Conservation (phyloP, 2,797 vertebrate genomes). For the Mormyrops attenuatus region DNA sequence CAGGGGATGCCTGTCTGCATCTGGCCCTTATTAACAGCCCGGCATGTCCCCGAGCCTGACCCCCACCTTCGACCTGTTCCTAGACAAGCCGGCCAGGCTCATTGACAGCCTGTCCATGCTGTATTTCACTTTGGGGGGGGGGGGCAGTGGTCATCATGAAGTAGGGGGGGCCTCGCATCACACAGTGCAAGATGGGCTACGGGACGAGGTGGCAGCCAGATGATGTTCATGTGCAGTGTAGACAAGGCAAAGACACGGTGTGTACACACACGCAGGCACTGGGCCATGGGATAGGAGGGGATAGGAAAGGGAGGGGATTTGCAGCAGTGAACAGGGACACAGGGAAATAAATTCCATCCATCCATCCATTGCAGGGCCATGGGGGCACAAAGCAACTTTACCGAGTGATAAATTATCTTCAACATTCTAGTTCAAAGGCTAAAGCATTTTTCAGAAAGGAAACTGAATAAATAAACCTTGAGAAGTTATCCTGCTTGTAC, state of each 20-base stretch:
- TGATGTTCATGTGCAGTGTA: conserved; percentile 65
- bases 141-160: background rate
- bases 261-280: conserved; percentile 60
- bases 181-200: background rate
- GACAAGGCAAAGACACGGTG: conserved; percentile 63
- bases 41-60: background rate
- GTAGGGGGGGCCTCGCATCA: background rate
- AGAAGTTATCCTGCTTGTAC: background rate
- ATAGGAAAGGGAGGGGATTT: conserved; percentile 54
- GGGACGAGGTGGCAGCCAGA: background rate
- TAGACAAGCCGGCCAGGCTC: background rate
- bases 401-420: background rate
- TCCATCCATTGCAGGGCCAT: background rate
- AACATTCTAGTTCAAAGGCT: background rate
- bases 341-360: background rate
- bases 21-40: background rate
- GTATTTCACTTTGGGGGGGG: background rate
- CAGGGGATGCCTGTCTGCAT: background rate
- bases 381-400: background rate
- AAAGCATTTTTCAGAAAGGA: background rate
- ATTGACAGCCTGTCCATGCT: background rate
- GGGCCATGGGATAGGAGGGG: conserved; percentile 56
- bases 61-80: background rate
- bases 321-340: conserved; percentile 31
- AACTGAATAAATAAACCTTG: background rate